These are phyloP conservation scores for Temnothorax ravouxi DNA, from an alignment of 2,888 invertebrate species.

Conservation along the genomic window DNA sequence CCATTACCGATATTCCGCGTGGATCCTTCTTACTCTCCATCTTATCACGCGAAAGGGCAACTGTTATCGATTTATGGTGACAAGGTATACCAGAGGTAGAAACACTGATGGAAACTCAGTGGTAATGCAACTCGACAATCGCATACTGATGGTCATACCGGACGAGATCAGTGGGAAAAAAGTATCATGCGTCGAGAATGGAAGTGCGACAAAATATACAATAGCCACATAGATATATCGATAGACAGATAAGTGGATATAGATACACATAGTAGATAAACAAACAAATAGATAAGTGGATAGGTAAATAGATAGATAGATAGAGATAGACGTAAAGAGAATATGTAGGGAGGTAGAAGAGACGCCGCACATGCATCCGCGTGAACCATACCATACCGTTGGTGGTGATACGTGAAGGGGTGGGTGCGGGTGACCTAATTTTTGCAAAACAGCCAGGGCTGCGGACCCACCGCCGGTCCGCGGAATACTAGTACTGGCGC, in stretches of 20 bases:
- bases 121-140: conserved; percentile 23
- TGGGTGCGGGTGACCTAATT: conserved; percentile 76
- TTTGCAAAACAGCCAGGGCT: conserved; percentile 74
- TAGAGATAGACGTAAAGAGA: not conserved
- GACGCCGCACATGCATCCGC: conserved; percentile 32
- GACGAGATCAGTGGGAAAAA: conserved; percentile 23
- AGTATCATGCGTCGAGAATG: not conserved
- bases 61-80: conserved; percentile 43
- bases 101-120: conserved; percentile 20
- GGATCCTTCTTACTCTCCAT: conserved; percentile 17
- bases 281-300: not conserved
- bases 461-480: conserved; percentile 47
- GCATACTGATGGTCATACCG: not conserved
- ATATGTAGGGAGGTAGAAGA: not conserved
- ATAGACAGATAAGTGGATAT: conserved; percentile 2
- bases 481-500: conserved; percentile 55
- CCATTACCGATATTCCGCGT: not conserved
- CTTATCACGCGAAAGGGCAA: conserved; percentile 42
- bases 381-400: conserved; percentile 28
- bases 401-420: conserved; percentile 27
- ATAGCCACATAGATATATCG: conserved; percentile 28
- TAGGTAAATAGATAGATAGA: not conserved
- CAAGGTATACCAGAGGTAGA: conserved; percentile 9
- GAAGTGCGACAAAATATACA: conserved; percentile 8
- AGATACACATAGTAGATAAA: not conserved